phyloP scores from a whole-genome alignment of 2,888 invertebrate genomes.

The Globia sparganii region DNA sequence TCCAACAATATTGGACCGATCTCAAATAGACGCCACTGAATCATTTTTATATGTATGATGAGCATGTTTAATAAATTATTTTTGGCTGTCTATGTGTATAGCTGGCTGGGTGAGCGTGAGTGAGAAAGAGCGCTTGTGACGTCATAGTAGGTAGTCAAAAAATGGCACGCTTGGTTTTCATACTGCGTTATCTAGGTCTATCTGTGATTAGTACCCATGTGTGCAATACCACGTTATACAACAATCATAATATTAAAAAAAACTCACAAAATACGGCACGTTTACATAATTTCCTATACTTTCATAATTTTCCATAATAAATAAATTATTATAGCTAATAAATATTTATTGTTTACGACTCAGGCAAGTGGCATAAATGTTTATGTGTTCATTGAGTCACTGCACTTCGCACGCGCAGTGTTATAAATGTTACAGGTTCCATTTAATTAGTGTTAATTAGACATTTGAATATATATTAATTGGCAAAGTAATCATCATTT shows the following conservation, averaged over 20 bases:
- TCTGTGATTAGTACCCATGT: too few relatives aligned
- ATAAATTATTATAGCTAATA: conserved; percentile 28
- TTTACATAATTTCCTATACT: conserved; percentile 35
- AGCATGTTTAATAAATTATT: conserved; percentile 48
- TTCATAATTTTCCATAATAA: conserved; percentile 38
- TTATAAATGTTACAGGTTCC: neutral
- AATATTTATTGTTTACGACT: conserved; percentile 15
- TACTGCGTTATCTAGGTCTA: too few relatives aligned
- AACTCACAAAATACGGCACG: conserved; percentile 9
- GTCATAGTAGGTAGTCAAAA: too few relatives aligned
- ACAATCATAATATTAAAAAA: conserved; percentile 4
- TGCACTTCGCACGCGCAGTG: conserved; percentile 19
- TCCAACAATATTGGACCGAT: conserved; percentile 24
- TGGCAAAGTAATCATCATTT: conserved; percentile 11
- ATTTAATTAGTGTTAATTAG: conserved; percentile 8
- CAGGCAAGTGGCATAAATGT: neutral
- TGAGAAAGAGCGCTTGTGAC: too few relatives aligned
- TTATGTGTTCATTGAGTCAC: conserved; percentile 14
- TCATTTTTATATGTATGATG: conserved; percentile 34
- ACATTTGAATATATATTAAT: conserved; percentile 21
- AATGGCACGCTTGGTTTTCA: too few relatives aligned
- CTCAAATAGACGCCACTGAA: conserved; percentile 48
- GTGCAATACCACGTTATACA: conserved; percentile 7
- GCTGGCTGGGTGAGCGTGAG: too few relatives aligned
- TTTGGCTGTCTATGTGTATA: too few relatives aligned